Conservation (phyloP, 2,113 vertebrate genomes). For the Drymodes brunneopygia region DNA sequence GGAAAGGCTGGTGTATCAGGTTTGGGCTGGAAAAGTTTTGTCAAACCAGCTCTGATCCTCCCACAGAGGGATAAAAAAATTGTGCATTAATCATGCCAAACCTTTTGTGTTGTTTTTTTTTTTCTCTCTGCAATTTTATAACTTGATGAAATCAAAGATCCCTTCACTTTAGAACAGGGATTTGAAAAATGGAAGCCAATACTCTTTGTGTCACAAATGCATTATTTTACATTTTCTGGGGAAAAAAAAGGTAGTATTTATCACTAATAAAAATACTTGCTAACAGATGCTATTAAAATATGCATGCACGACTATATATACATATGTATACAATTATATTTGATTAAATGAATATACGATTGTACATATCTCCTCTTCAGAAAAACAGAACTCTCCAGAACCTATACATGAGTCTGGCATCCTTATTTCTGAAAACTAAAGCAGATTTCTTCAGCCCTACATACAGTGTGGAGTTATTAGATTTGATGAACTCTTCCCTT, state of each 20-base stretch:
- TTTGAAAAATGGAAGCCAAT: background rate
- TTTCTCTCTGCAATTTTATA: background rate
- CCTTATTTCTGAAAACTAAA: background rate
- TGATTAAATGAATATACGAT: background rate
- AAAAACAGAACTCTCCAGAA: background rate
- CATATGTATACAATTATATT: background rate
- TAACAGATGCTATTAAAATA: background rate
- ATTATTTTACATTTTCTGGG: background rate
- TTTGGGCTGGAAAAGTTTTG: background rate
- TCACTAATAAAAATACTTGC: background rate
- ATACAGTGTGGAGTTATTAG: background rate
- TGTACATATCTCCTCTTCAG: background rate
- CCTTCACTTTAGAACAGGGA: background rate
- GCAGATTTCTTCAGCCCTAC: background rate
- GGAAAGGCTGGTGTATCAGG: background rate
- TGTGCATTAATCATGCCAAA: background rate
- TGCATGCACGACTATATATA: fast-evolving
- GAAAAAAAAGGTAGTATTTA: background rate
- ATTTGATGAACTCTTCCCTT: background rate
- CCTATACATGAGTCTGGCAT: background rate
- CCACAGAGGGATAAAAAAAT: background rate
- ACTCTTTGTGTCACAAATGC: background rate
- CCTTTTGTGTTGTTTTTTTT: background rate
- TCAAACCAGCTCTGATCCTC: background rate
- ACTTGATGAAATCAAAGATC: background rate